These are phyloP conservation scores for Campylomormyrus numenius DNA, from an alignment of 2,113 vertebrate genomes.

Conservation along the genomic window DNA sequence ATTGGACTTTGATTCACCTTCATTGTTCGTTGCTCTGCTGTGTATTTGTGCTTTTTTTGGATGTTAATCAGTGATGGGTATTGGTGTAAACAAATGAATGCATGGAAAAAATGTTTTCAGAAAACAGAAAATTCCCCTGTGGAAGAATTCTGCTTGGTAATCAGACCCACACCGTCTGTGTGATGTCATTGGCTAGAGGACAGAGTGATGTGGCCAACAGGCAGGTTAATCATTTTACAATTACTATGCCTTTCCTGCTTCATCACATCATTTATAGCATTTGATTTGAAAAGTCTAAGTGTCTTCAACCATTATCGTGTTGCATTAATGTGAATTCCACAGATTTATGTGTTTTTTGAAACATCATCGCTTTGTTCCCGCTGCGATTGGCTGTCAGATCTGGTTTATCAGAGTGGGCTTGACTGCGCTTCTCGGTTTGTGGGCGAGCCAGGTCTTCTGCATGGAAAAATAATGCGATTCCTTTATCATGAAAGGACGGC, in stretches of 20 bases:
- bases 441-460: neutral
- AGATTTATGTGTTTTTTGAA: neutral
- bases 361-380: neutral
- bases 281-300: neutral
- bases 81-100: neutral
- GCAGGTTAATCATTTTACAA: neutral
- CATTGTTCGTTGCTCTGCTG: neutral
- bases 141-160: neutral
- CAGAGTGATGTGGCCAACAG: neutral
- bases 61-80: neutral
- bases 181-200: neutral
- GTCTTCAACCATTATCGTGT: neutral
- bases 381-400: neutral
- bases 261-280: neutral
- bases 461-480: neutral
- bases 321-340: neutral
- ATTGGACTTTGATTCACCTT: neutral
- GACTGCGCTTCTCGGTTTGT: neutral
- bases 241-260: neutral
- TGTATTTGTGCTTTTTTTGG: neutral
- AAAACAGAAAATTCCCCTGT: neutral
- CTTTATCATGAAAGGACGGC: neutral
- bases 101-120: neutral
- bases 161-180: neutral
- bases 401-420: neutral